Evolutionary conservation across 2,797 vertebrate genomes (phyloP), one percentile per base, ranked within the genome.

Genomic region (Enteromius fasciolatus): DNA sequence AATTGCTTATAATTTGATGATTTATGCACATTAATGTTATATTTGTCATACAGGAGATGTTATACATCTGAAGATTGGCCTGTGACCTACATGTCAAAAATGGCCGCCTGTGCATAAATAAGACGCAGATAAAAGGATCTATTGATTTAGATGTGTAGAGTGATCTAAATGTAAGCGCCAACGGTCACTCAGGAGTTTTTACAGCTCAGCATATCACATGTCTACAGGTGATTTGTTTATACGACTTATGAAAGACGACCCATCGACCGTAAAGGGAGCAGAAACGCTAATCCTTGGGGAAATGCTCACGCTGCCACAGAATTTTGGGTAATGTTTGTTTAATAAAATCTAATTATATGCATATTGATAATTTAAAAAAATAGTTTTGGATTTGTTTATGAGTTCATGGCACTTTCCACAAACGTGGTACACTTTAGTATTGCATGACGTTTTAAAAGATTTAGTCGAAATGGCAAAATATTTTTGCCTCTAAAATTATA

Each of bases 271-370:
- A 89, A 98, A 96, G 89, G 97, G 97, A 89, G 96, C 97, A 25
- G 98, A 99, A 93, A 89, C 91, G 3, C 90, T 99, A 85, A 98
- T 98, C 96, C 94, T 99, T 10, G 98, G 98, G 87, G 97, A 99
- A 94, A 99, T 99, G 98, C 93, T 99, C 17, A 99, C 98, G 3
- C 92, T 99, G 87, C 98, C 98, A 80, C 98, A 99, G 89, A 99
- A 99, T 91, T 99, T 99, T 90, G 98, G 98, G 98, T 99, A 95
- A 87, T 14, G 74, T 31, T 33, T 64, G 61, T 33, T 64, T 18
- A 64, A 9, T 33, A 8, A 64, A 33, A 64, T 64, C 15, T 0
- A 4, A 33, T 64, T 64, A 31, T 23, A 57, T 68, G 20, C 11
- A 33, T 73, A 14, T 54, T 23, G 50, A 36, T 52, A 0, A n/a